Percentiles rank a stretch among this genome's conserved stretches.
Conservation (phyloP, 2,797 vertebrate genomes). For the Pseudochirops corinnae region DNA sequence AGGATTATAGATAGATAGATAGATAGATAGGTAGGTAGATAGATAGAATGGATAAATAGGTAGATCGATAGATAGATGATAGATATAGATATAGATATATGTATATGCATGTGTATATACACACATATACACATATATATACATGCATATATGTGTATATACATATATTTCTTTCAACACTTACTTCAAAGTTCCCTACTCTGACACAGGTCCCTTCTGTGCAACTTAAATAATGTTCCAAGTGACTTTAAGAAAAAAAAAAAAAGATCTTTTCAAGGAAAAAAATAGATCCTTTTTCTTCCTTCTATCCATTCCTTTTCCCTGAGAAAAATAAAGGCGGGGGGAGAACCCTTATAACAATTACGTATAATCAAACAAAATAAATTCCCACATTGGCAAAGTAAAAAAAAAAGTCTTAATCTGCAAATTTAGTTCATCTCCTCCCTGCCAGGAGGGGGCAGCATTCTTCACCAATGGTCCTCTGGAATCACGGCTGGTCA, state of each 20-base stretch:
- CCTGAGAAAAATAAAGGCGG: neutral
- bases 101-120: neutral
- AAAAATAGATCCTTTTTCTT: neutral
- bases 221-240: neutral
- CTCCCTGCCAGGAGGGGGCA: neutral
- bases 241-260: neutral
- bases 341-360: neutral
- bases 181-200: neutral
- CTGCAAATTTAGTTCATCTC: neutral
- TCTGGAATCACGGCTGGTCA: neutral
- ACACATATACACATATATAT: fast-evolving
- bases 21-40: too few species aligned
- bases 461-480: neutral
- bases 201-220: neutral
- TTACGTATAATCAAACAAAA: neutral
- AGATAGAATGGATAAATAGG: too few species aligned
- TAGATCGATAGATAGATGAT: neutral
- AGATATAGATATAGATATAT: neutral
- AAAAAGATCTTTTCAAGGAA: neutral
- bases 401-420: neutral
- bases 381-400: neutral
- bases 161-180: neutral
- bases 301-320: neutral
- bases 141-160: neutral
- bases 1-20: neutral